These are phyloP conservation scores for Setophaga petechia DNA, from an alignment of 2,113 vertebrate genomes.

Conservation along the genomic window DNA sequence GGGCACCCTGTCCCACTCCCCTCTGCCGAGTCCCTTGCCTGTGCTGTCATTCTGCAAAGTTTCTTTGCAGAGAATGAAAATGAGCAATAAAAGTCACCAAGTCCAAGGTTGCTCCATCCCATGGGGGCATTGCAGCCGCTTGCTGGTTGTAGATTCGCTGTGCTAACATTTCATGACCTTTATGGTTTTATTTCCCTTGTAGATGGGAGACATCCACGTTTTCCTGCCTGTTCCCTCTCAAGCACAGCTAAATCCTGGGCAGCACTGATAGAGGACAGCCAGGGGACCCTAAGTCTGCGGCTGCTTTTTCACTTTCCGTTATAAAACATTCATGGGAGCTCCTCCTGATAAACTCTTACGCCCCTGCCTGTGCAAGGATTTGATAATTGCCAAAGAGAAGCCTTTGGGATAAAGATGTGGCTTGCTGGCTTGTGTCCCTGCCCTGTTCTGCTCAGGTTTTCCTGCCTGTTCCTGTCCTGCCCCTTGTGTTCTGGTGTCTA, in stretches of 20 bases:
- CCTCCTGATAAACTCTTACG: background rate
- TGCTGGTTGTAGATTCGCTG: rapidly evolving
- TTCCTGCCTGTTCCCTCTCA: background rate
- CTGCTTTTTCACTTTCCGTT: background rate
- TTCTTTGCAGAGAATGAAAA: background rate
- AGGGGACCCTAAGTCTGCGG: background rate
- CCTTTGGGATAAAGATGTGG: background rate
- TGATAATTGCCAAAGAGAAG: background rate
- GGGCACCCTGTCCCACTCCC: rapidly evolving
- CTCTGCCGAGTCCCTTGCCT: rapidly evolving
- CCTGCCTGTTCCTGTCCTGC: background rate
- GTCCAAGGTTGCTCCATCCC: background rate
- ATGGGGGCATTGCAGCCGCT: rapidly evolving
- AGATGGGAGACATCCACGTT: rapidly evolving
- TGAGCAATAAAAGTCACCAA: background rate
- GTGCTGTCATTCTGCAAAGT: background rate
- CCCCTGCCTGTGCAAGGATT: slow-evolving; percentile 28
- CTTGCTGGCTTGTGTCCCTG: background rate
- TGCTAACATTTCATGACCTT: background rate
- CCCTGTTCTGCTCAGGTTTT: background rate
- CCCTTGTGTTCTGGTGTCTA: rapidly evolving
- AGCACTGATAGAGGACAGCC: background rate
- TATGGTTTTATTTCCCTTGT: background rate
- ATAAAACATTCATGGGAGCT: slow-evolving; percentile 16
- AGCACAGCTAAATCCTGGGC: background rate